phyloP scores from a whole-genome alignment of 53 echinoderm and acorn worm genomes.

The Antedon mediterranea region DNA sequence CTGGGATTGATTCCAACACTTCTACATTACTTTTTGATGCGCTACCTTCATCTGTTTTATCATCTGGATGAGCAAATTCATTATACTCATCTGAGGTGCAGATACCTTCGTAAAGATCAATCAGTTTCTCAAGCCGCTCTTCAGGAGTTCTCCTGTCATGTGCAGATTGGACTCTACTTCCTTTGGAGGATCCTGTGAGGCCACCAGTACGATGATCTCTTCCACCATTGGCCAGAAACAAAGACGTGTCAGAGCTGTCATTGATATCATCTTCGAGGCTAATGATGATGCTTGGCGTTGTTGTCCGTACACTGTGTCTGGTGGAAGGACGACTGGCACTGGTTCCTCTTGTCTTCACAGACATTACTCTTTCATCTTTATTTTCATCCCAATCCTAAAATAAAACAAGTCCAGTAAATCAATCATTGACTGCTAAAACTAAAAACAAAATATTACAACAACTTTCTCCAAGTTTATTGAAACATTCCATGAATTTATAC shows the following conservation, averaged over 20 bases:
- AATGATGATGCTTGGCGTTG: slow-evolving; percentile 49
- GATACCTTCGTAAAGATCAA: slow-evolving; percentile 38
- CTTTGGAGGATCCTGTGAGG: background rate
- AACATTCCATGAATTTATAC: too few relatives aligned
- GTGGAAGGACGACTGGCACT: slow-evolving; percentile 49
- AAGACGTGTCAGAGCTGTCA: slow-evolving; percentile 15
- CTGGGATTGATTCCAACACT: slow-evolving; percentile 18
- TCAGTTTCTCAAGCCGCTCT: slow-evolving; percentile 85
- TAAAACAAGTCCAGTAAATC: background rate
- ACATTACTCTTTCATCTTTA: background rate
- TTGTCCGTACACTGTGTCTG: slow-evolving; percentile 47
- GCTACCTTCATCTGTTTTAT: slow-evolving; percentile 6
- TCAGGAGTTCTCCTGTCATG: slow-evolving; percentile 52
- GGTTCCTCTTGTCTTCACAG: background rate
- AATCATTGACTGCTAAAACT: too few relatives aligned
- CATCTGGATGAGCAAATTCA: slow-evolving; percentile 9
- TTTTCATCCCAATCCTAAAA: background rate
- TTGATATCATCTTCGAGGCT: slow-evolving; percentile 50
- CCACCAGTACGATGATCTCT: background rate
- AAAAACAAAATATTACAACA: too few relatives aligned
- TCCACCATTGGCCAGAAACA: slow-evolving; percentile 16
- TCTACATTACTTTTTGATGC: slow-evolving; percentile 7
- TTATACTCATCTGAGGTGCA: background rate
- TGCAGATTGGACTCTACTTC: slow-evolving; percentile 13
- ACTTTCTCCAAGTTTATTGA: too few relatives aligned